Evolutionary conservation across 1,140 invertebrate genomes (phyloP), one percentile per base, ranked within the genome.

Genomic region (Bicyclus anynana): DNA sequence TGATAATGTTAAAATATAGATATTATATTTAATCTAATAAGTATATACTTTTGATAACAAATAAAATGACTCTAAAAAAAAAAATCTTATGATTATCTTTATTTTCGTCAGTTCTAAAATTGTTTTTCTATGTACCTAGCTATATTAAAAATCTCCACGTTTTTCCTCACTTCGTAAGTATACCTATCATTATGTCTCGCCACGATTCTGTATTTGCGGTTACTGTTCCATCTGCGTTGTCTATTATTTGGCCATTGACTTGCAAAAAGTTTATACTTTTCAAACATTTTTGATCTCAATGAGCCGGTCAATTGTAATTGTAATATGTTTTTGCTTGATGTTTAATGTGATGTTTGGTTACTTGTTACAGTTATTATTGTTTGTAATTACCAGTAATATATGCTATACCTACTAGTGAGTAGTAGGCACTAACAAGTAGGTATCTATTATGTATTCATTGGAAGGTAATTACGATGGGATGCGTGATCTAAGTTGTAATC

Each of bases 231-330:
- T 38, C 48, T 51, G 37, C 21, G 29, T 48, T 49, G 40, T 53
- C 35, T 55, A 65, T 65, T 50, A 61, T 65, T 55, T 60, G 57
- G 47, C 27, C 53, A 55, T 61, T 65, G 58, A 53, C 63, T 35
- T 65, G 27, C 29, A 50, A 44, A 53, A 53, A 20, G 21, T 53
- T 33, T 23, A 23, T 23, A 4, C 3, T 38, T 49, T 56, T 49
- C 27, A 14, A 37, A 35, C 9, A 27, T 10, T 35, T n/a, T 51
- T 37, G 42, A 44, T 59, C 56, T 52, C 5, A 53, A 59, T 50
- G n/a, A 12, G 7, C 29, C 10, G 46, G 48, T 57, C 14, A 21
- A 57, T 49, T 57, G 29, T n/a, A n/a, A n/a, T 40, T 51, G 27
- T 38, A 29, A 48, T 57, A 9, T 17, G 46, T 50, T 57, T 55